Conservation (phyloP, 1,140 invertebrate species). For the Chrysomallon squamiferum region DNA sequence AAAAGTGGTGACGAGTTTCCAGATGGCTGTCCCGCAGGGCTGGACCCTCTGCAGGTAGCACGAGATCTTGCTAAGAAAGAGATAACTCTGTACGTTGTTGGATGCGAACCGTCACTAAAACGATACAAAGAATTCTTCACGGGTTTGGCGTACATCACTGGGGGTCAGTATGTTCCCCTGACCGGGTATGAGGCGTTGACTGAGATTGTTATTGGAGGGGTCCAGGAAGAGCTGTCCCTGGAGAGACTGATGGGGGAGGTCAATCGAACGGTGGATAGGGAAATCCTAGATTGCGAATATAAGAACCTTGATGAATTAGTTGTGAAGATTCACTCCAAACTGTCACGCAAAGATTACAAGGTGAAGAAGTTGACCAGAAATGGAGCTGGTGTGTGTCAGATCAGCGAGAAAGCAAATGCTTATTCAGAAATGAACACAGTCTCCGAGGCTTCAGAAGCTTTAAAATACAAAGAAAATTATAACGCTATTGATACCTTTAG, state of each 20-base stretch:
- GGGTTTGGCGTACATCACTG: slow-evolving; percentile 48
- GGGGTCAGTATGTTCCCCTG: slow-evolving; percentile 55
- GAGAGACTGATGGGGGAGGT: slow-evolving; percentile 51
- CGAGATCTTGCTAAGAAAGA: slow-evolving; percentile 46
- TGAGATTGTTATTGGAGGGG: slow-evolving; percentile 50
- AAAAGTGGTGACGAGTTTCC: slow-evolving; percentile 30
- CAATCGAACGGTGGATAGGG: slow-evolving; percentile 35
- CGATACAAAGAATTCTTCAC: slow-evolving; percentile 55
- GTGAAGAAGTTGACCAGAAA: slow-evolving; percentile 32
- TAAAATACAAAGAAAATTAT: no score
- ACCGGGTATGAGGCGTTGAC: slow-evolving; percentile 35
- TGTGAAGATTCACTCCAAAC: slow-evolving; percentile 20
- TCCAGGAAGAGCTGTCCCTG: slow-evolving; percentile 52
- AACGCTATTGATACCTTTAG: no score
- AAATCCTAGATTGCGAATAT: slow-evolving; percentile 24
- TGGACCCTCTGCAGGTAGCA: slow-evolving; percentile 46
- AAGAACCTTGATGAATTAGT: slow-evolving; percentile 32
- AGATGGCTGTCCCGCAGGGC: slow-evolving; percentile 32
- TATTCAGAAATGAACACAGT: slow-evolving; percentile 23
- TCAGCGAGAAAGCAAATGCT: slow-evolving; percentile 14
- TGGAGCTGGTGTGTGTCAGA: slow-evolving; percentile 9
- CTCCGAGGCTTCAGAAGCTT: slow-evolving; percentile 9
- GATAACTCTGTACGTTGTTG: slow-evolving; percentile 50
- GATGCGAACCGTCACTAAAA: slow-evolving; percentile 48
- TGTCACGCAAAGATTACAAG: slow-evolving; percentile 25